Evolutionary conservation across 2,888 invertebrate genomes (phyloP), one percentile per base, ranked within the genome.

Genomic region (Rotaria sp.): DNA sequence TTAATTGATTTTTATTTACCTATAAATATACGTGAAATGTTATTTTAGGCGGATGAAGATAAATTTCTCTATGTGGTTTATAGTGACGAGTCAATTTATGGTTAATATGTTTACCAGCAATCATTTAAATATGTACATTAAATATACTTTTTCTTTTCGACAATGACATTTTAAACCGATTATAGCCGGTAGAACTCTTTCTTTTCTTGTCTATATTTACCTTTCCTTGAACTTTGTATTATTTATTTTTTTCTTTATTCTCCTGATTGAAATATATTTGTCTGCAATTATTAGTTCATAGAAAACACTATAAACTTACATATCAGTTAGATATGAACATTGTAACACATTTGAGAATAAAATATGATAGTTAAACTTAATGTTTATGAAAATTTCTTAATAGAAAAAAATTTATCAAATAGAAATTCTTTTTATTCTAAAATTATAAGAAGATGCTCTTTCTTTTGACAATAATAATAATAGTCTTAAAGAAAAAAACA

Each of bases 61-160:
- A 96, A 96, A 93, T 99, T 99, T 93, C 93, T 99, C 89, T 99
- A 99, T 93, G 97, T 99, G 92, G 98, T 98, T 88, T 99, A 98
- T 93, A 97, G 97, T 89, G 99, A 99, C 92, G 99, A 99, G 93
- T 97, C 96, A 92, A 98, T 98, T 85, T 99, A 99, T 92, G 99
- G 99, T 30, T 80, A 80, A 80, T 18, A 35, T 18, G 18, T 35
- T 67, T 3, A 30, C 1, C 18, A 4, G 18, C 18, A 21, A 4
- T 35, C 7, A 15, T 67, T 21, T 35, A 10, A 21, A 18, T 35
- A 18, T 35, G 18, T 67, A 67, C 26, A 35, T 18, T 67, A 67
- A 21, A 67, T 21, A 67, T 2, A 35, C 18, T 30, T 67, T 57
- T 67, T 35, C n/a, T n/a, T 8, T 35, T 67, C 18, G 11, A 18